Base-by-base conservation (phyloP, 1,140 invertebrate genomes). In the Spodoptera frugiperda region DNA sequence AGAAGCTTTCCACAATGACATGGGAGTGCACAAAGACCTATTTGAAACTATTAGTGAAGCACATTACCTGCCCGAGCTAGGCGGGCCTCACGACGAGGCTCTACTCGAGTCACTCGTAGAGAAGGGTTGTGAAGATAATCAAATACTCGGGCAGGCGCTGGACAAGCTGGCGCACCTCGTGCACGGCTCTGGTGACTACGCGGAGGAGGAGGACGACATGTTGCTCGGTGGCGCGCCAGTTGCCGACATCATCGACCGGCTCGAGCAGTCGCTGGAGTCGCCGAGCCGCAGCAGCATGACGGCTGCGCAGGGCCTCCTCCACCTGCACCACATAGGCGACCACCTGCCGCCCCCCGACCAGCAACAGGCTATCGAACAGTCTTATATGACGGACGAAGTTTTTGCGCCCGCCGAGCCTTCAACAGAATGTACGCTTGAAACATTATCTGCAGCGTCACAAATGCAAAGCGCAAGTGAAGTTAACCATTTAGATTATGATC, bases 131-230 rank as follows among this genome's bases (percentile, higher is more conserved):
- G 95, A 95, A 80, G 95, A 95, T 77, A 95, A 95, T 79, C 93
- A 95, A 77, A 92, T 95, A 21, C 85, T 93, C 17, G 94, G 92
- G 10, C 93, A 94, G 63, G 89, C 91, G 21, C 87, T 94, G 21
- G 92, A 94, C 51, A 94, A 94, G 76, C 83, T 94, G 44, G 88
- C 91, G 30, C 90, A 94, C 67, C 83, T 94, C 5, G 93, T 94
- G 70, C 85, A 92, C 61, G 87, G 87, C 2, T 83, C 89, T 0
- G 87, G 84, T 49, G 95, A 95, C 86, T 95, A 96, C 77, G 92
- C 91, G 39, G 95, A 95, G 61, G 95, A 96, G 19, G 95, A 96
- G 78, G 95, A 96, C 77, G 95, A 95, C 78, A 95, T 95, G 85
- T 79, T 96, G 51, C 80, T 94, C 65, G 87, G 87, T 51, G 82